Percentiles rank a stretch among this genome's conserved stretches.
These are phyloP conservation scores for Cyprinodon diabolis DNA, from an alignment of 2,797 vertebrate species.

Conservation along the genomic window DNA sequence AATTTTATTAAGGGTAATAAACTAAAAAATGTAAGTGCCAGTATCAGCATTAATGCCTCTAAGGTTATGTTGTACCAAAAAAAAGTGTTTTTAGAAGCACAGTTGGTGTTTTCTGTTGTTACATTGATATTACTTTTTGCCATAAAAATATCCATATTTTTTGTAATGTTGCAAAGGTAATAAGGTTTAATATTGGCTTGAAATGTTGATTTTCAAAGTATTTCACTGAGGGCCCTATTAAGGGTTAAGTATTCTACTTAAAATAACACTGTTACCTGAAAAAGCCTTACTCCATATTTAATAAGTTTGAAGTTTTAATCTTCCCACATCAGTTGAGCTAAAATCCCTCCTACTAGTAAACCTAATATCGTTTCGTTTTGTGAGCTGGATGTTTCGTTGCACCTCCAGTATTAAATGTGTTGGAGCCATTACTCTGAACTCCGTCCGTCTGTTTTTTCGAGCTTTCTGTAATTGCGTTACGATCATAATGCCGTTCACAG, in stretches of 20 bases:
- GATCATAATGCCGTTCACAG: conserved; percentile 86
- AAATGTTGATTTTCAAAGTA: too few species aligned
- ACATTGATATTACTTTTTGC: too few species aligned
- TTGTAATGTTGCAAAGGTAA: too few species aligned
- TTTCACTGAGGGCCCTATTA: too few species aligned
- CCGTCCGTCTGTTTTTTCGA: conserved; percentile 78
- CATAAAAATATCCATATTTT: too few species aligned
- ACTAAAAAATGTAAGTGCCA: too few species aligned
- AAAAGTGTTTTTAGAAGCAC: too few species aligned
- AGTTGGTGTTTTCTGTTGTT: too few species aligned
- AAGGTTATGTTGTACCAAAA: too few species aligned
- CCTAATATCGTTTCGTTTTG: not conserved
- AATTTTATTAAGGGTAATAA: too few species aligned
- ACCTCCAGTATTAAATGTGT: conserved; percentile 60
- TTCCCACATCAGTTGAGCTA: not conserved
- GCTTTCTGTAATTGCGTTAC: conserved; percentile 79
- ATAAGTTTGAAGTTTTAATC: not conserved
- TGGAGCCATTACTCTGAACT: conserved; percentile 75
- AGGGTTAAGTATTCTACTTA: not conserved
- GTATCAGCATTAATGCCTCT: too few species aligned
- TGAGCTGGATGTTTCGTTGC: conserved; percentile 6
- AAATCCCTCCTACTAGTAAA: not conserved
- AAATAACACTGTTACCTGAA: not conserved
- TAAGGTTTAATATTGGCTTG: too few species aligned
- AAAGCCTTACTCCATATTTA: not conserved